Conservation (phyloP, 2,797 vertebrate genomes). For the Myotis vivesi region DNA sequence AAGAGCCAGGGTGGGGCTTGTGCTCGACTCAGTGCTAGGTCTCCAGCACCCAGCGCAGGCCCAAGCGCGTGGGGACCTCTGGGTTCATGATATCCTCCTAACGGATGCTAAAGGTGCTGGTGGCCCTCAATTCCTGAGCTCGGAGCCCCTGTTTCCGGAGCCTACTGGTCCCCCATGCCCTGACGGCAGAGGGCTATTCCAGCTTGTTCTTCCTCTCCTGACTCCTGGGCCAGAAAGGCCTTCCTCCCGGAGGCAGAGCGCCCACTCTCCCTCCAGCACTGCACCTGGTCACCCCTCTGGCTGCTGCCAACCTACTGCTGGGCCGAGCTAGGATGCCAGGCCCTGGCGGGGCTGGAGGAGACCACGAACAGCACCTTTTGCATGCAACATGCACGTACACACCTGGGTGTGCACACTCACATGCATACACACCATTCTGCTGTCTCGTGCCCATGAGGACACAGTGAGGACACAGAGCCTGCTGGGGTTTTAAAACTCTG, state of each 20-base stretch:
- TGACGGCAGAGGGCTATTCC: background rate
- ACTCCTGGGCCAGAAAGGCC: background rate
- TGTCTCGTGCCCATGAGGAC: background rate
- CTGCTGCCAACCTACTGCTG: background rate
- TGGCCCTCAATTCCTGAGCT: background rate
- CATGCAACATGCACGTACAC: rapidly evolving
- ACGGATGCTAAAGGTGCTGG: background rate
- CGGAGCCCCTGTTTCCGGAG: background rate
- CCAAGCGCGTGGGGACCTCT: background rate
- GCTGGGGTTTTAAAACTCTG: slow-evolving; percentile 36
- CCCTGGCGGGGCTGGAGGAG: background rate
- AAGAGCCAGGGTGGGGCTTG: background rate
- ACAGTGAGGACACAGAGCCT: background rate
- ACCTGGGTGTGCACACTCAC: background rate
- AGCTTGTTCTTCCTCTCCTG: background rate
- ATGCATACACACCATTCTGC: background rate
- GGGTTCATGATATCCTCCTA: background rate
- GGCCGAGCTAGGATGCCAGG: background rate
- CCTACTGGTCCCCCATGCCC: background rate
- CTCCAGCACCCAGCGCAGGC: background rate
- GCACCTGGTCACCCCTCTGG: background rate
- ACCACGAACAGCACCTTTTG: background rate
- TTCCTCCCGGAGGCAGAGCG: background rate
- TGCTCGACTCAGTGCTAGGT: background rate
- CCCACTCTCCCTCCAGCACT: background rate